Conservation (phyloP, 2,113 vertebrate species). For the Elephas maximus region DNA sequence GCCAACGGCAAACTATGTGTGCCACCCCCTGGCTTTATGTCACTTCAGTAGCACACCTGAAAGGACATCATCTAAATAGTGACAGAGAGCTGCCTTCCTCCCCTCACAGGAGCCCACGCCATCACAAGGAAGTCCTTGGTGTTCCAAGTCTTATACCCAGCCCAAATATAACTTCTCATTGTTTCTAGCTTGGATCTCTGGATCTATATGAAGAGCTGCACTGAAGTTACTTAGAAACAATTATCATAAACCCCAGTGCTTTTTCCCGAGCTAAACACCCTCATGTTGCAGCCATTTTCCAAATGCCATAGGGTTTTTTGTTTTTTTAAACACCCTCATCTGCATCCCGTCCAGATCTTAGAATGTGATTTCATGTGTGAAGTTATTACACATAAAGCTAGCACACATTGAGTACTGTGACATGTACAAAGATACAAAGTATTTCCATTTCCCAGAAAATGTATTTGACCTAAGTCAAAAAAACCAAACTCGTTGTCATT, state of each 20-base stretch:
- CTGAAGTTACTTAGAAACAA: not conserved
- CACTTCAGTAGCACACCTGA: not conserved
- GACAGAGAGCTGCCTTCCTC: not conserved
- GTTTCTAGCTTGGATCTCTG: not conserved
- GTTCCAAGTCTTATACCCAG: not conserved
- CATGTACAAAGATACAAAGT: not conserved
- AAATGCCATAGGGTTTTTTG: not conserved
- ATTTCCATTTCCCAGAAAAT: slow-evolving; percentile 14
- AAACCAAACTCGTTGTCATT: no score
- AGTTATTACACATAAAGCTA: not conserved
- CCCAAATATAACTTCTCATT: not conserved
- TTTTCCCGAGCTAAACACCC: not conserved
- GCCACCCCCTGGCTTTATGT: not conserved
- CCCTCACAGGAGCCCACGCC: not conserved
- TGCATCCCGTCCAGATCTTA: not conserved
- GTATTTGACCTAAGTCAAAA: not conserved
- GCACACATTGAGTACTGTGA: not conserved
- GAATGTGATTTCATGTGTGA: not conserved
- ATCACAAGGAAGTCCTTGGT: not conserved
- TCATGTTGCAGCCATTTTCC: not conserved
- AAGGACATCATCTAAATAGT: not conserved
- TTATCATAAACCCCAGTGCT: not conserved
- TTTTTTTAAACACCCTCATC: not conserved
- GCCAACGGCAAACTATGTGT: not conserved
- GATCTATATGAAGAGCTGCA: not conserved